These are phyloP conservation scores for Armadillidium nasatum DNA, from an alignment of 1,140 invertebrate genomes.

Conservation along the genomic window DNA sequence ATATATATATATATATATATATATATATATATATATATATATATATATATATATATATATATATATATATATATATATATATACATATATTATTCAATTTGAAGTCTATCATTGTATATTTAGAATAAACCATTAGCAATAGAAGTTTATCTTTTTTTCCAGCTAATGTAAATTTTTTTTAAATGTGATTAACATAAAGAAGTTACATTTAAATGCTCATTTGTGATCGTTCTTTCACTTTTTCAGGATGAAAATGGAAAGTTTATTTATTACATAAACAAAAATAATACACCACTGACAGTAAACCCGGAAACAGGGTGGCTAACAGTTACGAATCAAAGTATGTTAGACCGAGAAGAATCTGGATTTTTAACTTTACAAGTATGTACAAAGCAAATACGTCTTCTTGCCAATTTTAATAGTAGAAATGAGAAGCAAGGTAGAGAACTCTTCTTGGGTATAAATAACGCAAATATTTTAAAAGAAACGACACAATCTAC, in stretches of 20 bases:
- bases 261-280: constrained; percentile 71
- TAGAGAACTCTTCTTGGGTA: neutral
- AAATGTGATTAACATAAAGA: no score
- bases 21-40: neutral
- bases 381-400: constrained; percentile 70
- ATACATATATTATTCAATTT: no score
- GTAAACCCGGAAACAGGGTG: constrained; percentile 73
- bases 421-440: neutral
- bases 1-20: constrained; percentile 6
- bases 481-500: neutral
- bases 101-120: no score
- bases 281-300: constrained; percentile 67
- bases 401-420: constrained; percentile 47
- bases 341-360: constrained; percentile 70
- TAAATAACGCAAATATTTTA: neutral
- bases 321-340: constrained; percentile 74
- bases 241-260: constrained; percentile 69
- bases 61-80: constrained; percentile 1
- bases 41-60: constrained; percentile 6
- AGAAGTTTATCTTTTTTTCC: no score
- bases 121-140: no score
- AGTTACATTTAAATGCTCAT: no score
- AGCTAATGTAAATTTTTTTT: no score
- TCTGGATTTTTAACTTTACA: constrained; percentile 63
- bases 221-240: neutral